A percentile compares a stretch with the other conserved stretches of the same genome.
These are phyloP conservation scores for Aphelinus certus DNA, from an alignment of 1,140 invertebrate species.

Conservation along the genomic window DNA sequence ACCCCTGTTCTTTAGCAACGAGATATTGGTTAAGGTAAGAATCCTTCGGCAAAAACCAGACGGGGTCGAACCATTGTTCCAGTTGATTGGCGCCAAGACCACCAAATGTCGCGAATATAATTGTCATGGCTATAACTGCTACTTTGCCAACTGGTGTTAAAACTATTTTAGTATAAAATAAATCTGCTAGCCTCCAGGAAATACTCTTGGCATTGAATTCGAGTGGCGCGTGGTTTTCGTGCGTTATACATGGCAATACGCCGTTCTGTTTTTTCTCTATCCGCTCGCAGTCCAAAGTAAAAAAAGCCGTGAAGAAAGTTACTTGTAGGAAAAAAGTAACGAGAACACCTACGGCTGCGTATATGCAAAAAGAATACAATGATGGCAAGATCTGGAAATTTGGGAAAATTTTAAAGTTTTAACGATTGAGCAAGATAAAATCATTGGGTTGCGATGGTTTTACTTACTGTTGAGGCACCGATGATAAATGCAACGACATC, in stretches of 20 bases:
- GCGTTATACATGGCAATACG: constrained; percentile 73
- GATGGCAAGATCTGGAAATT: constrained; percentile 74
- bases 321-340: constrained; percentile 80
- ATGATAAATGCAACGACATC: constrained; percentile 83
- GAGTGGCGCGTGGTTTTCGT: constrained; percentile 67
- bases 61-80: constrained; percentile 81
- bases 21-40: constrained; percentile 76
- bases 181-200: constrained; percentile 66
- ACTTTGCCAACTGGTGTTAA: constrained; percentile 72
- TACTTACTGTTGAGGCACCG: constrained; percentile 72
- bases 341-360: constrained; percentile 76
- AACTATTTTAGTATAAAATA: constrained; percentile 70
- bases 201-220: constrained; percentile 53
- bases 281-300: constrained; percentile 76
- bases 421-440: too few relatives aligned
- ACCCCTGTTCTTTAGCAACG: constrained; percentile 67
- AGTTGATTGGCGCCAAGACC: constrained; percentile 70
- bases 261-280: constrained; percentile 73
- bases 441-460: not conserved
- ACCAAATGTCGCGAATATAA: constrained; percentile 69
- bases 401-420: not conserved
- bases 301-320: constrained; percentile 82
- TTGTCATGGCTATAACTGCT: constrained; percentile 67
- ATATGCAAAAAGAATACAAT: constrained; percentile 79
- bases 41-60: constrained; percentile 79